Conservation (phyloP, 2,797 vertebrate genomes). For the Poecilia gillii region DNA sequence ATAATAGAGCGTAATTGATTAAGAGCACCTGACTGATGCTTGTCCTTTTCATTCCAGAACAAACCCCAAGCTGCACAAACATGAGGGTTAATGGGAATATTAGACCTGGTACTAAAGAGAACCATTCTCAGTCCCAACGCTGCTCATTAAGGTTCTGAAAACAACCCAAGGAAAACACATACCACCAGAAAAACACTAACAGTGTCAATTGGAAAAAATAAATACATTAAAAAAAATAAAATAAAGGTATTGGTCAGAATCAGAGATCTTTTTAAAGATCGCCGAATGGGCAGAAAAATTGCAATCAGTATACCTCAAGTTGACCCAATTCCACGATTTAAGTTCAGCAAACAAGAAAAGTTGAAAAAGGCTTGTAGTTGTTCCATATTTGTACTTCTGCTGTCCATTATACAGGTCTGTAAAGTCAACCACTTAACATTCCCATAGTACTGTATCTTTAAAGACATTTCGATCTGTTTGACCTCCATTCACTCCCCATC, state of each 20-base stretch:
- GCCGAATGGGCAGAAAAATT: too few species aligned
- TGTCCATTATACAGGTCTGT: slow-evolving; percentile 4
- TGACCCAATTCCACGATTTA: not conserved
- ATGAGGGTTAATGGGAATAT: not conserved
- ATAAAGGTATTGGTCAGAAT: too few species aligned
- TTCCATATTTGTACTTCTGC: not conserved
- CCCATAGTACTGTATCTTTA: too few species aligned
- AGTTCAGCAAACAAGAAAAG: not conserved
- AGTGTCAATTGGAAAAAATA: too few species aligned
- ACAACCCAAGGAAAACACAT: not conserved
- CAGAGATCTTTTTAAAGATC: too few species aligned
- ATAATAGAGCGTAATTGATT: not conserved
- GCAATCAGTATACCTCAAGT: too few species aligned
- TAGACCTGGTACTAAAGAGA: not conserved
- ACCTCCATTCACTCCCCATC: slow-evolving; percentile 20
- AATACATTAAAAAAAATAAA: too few species aligned
- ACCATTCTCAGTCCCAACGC: not conserved
- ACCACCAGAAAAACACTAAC: not conserved
- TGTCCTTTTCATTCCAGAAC: not conserved
- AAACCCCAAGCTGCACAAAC: not conserved
- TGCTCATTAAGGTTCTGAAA: not conserved
- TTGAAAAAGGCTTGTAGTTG: not conserved
- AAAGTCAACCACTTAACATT: too few species aligned
- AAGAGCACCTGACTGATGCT: not conserved
- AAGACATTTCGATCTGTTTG: not conserved